Percentiles rank a stretch among this genome's conserved stretches.
Conservation (phyloP, 2,888 invertebrate species). For the Gonocerus acuteangulatus region DNA sequence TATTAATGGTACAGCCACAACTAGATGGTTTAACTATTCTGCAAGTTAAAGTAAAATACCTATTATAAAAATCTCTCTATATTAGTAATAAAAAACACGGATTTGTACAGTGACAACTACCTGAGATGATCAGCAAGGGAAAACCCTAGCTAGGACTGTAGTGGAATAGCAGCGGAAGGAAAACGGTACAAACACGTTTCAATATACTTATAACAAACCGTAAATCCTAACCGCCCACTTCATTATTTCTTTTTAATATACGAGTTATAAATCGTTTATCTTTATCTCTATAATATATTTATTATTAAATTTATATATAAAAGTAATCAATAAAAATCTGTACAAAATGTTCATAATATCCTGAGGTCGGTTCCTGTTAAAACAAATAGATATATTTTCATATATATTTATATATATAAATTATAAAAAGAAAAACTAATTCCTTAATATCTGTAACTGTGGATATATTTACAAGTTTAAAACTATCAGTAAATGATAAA, state of each 20-base stretch:
- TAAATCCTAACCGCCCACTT: constrained; percentile 19
- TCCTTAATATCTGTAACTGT: constrained; percentile 4
- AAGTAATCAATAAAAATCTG: constrained; percentile 26
- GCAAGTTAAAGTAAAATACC: constrained; percentile 23
- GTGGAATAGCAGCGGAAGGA: constrained; percentile 20
- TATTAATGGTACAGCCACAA: constrained; percentile 36
- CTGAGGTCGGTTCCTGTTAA: constrained; percentile 26
- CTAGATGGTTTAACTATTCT: constrained; percentile 14
- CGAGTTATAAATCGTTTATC: constrained; percentile 17
- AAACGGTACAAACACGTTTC: constrained; percentile 19
- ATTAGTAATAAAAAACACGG: constrained; percentile 28
- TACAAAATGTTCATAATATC: constrained; percentile 27
- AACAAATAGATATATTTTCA: constrained; percentile 5
- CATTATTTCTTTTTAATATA: constrained; percentile 5
- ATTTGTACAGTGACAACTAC: constrained; percentile 35
- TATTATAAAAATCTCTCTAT: constrained; percentile 28
- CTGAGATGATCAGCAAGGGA: constrained; percentile 33
- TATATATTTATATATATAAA: not conserved
- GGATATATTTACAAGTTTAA: constrained; percentile 15
- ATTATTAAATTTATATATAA: constrained; percentile 21
- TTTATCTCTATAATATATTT: constrained; percentile 22
- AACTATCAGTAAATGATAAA: constrained; percentile 6
- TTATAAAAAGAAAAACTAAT: constrained; percentile 1
- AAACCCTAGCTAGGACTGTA: constrained; percentile 16
- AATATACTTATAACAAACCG: constrained; percentile 26